Evolutionary conservation across 2,797 vertebrate genomes (phyloP).

Genomic region (Todus mexicanus): DNA sequence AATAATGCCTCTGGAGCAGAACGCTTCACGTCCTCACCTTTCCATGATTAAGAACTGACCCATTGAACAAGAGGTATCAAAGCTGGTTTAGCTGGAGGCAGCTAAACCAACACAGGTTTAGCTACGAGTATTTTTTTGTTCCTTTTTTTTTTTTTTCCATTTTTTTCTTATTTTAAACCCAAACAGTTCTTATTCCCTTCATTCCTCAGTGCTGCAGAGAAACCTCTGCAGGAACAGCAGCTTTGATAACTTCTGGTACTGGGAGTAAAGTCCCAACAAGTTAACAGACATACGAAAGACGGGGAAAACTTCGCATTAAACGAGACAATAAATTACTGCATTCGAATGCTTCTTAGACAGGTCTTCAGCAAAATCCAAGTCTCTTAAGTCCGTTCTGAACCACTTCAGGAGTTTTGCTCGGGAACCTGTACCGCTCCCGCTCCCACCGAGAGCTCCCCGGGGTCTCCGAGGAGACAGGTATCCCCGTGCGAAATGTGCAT

Average conservation of each 20-base stretch:
- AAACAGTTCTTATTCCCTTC: slow-evolving; percentile 45
- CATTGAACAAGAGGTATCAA: slow-evolving; percentile 44
- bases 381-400: neutral
- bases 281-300: slow-evolving; percentile 2
- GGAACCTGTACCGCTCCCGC: neutral
- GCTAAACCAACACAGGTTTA: slow-evolving; percentile 11
- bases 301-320: neutral
- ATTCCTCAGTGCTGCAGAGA: neutral
- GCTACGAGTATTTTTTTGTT: neutral
- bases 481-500: neutral
- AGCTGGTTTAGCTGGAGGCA: slow-evolving; percentile 40
- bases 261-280: neutral
- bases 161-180: neutral
- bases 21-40: neutral
- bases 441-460: rapidly evolving
- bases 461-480: neutral
- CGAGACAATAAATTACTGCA: slow-evolving; percentile 46
- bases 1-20: slow-evolving; percentile 28
- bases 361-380: slow-evolving; percentile 2
- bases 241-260: slow-evolving; percentile 14
- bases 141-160: neutral
- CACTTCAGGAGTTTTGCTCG: neutral
- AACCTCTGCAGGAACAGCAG: slow-evolving; percentile 8
- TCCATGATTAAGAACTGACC: slow-evolving; percentile 8
- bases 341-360: neutral